These are phyloP conservation scores for Plusia festucae DNA, from an alignment of 2,888 invertebrate species.

Conservation along the genomic window DNA sequence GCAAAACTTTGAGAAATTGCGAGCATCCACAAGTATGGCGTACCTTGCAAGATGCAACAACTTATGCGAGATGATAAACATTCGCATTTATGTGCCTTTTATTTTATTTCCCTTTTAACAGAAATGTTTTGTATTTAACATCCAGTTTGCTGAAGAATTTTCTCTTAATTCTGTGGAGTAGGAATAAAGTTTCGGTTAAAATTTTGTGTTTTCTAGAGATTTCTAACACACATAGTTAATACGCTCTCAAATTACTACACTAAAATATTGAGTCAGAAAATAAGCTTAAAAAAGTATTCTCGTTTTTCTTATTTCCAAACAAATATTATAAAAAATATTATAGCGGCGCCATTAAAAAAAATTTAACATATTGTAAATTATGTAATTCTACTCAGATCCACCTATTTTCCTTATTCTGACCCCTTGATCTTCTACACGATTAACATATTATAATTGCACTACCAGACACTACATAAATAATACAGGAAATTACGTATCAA, in stretches of 20 bases:
- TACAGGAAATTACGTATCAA: background rate
- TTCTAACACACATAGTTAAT: too few relatives aligned
- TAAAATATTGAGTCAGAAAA: too few relatives aligned
- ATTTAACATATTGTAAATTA: too few relatives aligned
- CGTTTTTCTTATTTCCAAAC: too few relatives aligned
- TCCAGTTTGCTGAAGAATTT: background rate
- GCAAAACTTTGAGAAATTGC: slow-evolving; percentile 5
- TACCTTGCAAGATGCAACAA: background rate
- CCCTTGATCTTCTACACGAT: background rate
- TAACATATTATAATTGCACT: background rate
- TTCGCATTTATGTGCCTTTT: background rate
- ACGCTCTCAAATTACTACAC: too few relatives aligned
- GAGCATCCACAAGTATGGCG: background rate
- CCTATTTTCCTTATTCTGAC: background rate
- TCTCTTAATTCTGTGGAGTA: background rate
- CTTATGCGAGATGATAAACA: slow-evolving; percentile 8
- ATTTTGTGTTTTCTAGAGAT: too few relatives aligned
- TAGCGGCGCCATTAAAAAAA: too few relatives aligned
- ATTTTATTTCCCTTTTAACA: background rate
- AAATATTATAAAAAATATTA: too few relatives aligned
- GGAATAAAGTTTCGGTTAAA: too few relatives aligned
- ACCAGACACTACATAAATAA: background rate
- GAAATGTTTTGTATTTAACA: slow-evolving; percentile 4
- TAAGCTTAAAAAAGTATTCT: too few relatives aligned
- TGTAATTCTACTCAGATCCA: background rate